Conservation (phyloP, 2,888 invertebrate species). For the Ophion obscuratus region DNA sequence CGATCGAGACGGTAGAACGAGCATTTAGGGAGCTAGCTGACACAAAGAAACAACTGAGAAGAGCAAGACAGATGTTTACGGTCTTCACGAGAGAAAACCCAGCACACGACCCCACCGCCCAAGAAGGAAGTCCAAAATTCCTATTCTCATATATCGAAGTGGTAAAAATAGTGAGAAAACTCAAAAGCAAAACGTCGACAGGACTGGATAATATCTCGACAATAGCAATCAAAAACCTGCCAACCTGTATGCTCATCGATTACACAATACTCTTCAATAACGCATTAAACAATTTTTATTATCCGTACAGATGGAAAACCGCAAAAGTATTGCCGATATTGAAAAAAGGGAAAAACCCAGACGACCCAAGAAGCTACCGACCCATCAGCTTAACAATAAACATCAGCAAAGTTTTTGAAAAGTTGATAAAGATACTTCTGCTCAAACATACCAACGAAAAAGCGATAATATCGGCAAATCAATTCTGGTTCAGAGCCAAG, state of each 20-base stretch:
- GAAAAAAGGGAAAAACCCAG: too few species aligned
- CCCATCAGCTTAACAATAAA: too few species aligned
- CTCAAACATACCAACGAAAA: too few species aligned
- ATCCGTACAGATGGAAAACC: too few species aligned
- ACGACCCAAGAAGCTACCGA: too few species aligned
- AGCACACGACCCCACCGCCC: not conserved
- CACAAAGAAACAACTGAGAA: not conserved
- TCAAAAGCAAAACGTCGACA: conserved; percentile 11
- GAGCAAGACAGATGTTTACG: not conserved
- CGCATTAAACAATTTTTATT: too few species aligned
- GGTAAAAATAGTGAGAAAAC: not conserved
- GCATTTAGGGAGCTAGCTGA: not conserved
- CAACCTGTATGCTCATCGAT: too few species aligned
- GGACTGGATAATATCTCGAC: conserved; percentile 8
- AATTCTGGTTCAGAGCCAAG: conserved; percentile 9
- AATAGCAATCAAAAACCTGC: not conserved
- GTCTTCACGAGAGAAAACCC: conserved; percentile 17
- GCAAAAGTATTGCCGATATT: too few species aligned
- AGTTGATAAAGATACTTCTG: too few species aligned
- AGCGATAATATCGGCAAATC: not conserved
- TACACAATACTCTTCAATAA: too few species aligned
- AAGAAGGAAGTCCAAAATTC: not conserved
- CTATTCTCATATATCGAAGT: not conserved
- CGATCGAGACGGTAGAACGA: conserved; percentile 16
- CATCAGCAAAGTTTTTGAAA: too few species aligned